Evolutionary conservation across 2,888 invertebrate species (phyloP).

Genomic region (Bugulina stolonifera): DNA sequence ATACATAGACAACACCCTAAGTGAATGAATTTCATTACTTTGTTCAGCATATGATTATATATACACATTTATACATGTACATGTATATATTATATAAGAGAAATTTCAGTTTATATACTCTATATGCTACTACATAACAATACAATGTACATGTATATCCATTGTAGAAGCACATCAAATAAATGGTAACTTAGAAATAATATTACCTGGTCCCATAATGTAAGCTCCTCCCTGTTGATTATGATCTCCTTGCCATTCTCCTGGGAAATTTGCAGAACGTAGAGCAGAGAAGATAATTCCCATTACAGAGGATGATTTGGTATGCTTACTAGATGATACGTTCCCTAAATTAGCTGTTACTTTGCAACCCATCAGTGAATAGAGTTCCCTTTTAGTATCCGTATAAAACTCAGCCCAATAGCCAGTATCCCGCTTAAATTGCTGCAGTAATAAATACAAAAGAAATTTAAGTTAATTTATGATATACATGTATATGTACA

Average conservation of each 20-base stretch:
- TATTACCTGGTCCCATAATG: conserved; percentile 45
- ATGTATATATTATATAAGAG: too few species aligned
- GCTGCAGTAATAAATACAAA: conserved; percentile 31
- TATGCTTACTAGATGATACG: conserved; percentile 42
- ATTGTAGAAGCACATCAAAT: too few species aligned
- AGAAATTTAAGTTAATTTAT: too few species aligned
- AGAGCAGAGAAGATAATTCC: conserved; percentile 44
- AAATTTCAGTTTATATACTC: too few species aligned
- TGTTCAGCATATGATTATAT: too few species aligned
- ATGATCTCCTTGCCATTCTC: conserved; percentile 43
- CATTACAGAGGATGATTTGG: conserved; percentile 42
- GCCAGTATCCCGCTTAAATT: conserved; percentile 41
- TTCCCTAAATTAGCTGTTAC: conserved; percentile 30
- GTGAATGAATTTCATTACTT: too few species aligned
- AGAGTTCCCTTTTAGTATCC: conserved; percentile 44
- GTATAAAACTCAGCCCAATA: conserved; percentile 39
- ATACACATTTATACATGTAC: too few species aligned
- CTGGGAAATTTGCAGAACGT: conserved; percentile 37
- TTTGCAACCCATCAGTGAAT: conserved; percentile 35
- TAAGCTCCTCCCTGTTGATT: conserved; percentile 46
- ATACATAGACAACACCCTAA: too few species aligned
- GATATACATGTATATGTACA: too few species aligned
- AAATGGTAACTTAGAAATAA: too few species aligned
- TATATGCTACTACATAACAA: too few species aligned
- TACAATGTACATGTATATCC: too few species aligned